Conservation (phyloP, 2,113 vertebrate species). For the Muntiacus reevesi region DNA sequence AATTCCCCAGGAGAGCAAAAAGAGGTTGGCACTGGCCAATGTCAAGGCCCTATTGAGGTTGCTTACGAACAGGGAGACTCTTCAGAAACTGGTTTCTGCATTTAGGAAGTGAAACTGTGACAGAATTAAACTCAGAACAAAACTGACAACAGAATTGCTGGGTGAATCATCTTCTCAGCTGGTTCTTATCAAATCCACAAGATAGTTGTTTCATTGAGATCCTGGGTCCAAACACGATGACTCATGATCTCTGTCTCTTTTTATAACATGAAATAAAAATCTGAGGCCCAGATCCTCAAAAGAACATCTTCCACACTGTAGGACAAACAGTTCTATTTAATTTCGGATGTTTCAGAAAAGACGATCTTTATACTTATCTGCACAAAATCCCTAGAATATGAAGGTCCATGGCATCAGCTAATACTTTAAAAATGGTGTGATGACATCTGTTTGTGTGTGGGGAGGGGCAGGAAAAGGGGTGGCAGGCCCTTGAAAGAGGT, state of each 20-base stretch:
- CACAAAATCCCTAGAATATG: background rate
- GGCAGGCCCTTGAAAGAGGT: background rate
- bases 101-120: background rate
- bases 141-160: background rate
- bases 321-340: background rate
- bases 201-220: background rate
- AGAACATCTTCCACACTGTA: background rate
- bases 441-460: background rate
- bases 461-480: background rate
- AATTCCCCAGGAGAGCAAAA: background rate
- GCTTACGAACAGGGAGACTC: background rate
- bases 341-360: background rate
- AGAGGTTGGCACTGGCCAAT: rapidly evolving
- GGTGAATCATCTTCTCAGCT: background rate
- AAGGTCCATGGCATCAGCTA: background rate
- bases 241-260: background rate
- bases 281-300: background rate
- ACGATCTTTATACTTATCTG: background rate
- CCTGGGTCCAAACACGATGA: background rate
- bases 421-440: background rate
- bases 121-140: background rate
- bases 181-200: background rate
- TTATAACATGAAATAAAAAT: background rate
- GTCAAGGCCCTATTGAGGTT: background rate
- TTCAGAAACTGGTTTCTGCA: background rate